Base-by-base conservation (phyloP, 2,888 invertebrate genomes). In the Sycophila texana region DNA sequence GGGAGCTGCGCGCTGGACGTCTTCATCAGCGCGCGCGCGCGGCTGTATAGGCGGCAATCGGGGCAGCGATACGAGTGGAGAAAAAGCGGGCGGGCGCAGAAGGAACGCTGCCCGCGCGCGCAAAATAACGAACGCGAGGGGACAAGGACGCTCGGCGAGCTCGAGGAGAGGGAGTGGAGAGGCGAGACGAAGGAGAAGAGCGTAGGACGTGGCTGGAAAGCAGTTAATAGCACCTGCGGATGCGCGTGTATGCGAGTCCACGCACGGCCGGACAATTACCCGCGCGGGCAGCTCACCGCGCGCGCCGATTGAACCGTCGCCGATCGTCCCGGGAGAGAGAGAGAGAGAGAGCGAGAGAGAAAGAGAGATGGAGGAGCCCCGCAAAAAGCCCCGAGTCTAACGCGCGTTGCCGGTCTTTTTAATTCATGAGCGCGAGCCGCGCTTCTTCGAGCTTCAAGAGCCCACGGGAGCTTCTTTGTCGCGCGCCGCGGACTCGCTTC, bases 331-430 rank as follows among this genome's bases (percentile, higher is more conserved):
- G n/a, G 16, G 60, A 60, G 60, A 60, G 22, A 26, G 26, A 60
- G 14, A 61, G 26, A 61, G 60, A 26, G 60, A 60, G 14, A 61
- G 26, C 30, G 60, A 26, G 60, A 13, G 26, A 58, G 20, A 20
- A 20, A 20, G 55, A 55, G 55, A 55, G n/a, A 55, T 16, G 3
- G 16, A 55, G 2, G 57, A 20, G 12, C 22, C 14, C 22, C 13
- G 47, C 30, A 63, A 63, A 63, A 39, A 82, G 75, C 78, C 77
- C 77, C 76, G 39, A 39, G 39, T 79, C 81, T 84, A 82, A 84
- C 85, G 86, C 85, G 86, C 86, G 87, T 87, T 85, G 84, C 85
- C 85, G 84, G 39, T 83, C 82, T 83, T 84, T 87, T 88, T 88
- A 88, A 88, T 88, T 88, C 88, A 88, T 88, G 88, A 87, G 86